A percentile compares a stretch with the other conserved stretches of the same genome.
These are phyloP conservation scores for Gortyna flavago DNA, from an alignment of 2,888 invertebrate genomes.

Conservation along the genomic window DNA sequence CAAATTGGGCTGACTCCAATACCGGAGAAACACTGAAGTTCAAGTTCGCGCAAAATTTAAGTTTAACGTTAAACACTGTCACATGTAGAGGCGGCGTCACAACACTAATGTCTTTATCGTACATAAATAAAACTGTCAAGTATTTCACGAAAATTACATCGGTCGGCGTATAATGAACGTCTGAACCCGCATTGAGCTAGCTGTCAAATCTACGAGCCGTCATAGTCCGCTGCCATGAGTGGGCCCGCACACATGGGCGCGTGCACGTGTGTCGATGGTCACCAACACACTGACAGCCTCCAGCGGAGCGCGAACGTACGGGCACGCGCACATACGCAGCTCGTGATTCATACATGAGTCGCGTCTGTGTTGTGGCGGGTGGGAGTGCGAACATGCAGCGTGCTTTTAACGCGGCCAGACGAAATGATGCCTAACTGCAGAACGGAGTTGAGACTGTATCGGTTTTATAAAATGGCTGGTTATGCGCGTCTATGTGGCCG, in stretches of 20 bases:
- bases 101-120: conserved; percentile 77
- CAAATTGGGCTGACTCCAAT: conserved; percentile 75
- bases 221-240: conserved; percentile 90
- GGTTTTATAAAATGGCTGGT: conserved; percentile 87
- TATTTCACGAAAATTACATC: conserved; percentile 87
- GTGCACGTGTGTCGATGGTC: conserved; percentile 83
- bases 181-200: conserved; percentile 90
- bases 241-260: conserved; percentile 85
- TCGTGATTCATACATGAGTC: conserved; percentile 85
- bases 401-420: conserved; percentile 89
- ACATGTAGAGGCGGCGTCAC: conserved; percentile 70
- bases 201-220: conserved; percentile 91
- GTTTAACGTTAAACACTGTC: conserved; percentile 68
- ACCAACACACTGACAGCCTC: conserved; percentile 88
- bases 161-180: conserved; percentile 89
- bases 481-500: conserved; percentile 86
- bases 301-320: conserved; percentile 86
- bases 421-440: conserved; percentile 88
- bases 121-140: conserved; percentile 82
- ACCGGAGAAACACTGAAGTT: conserved; percentile 73
- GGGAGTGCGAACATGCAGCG: conserved; percentile 90
- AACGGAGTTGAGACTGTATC: conserved; percentile 83
- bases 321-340: conserved; percentile 80
- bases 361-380: conserved; percentile 86
- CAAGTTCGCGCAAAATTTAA: conserved; percentile 85